Evolutionary conservation across 92 coral and sea anemone species (phyloP).

Genomic region (Actinernus sp.): DNA sequence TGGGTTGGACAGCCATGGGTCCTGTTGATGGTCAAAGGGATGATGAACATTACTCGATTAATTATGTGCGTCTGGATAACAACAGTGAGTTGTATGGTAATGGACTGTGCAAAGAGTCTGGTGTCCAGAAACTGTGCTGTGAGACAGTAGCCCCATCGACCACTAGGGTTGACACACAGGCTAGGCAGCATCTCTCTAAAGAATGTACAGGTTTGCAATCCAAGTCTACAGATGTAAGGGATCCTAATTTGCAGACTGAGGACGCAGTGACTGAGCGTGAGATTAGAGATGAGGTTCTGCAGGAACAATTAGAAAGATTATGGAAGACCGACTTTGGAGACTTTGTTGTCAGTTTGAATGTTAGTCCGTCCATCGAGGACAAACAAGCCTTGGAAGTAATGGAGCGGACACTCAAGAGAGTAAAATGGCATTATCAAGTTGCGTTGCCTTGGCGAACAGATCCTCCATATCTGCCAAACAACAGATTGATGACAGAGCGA

Average conservation of each 20-base stretch:
- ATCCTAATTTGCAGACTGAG: conserved; percentile 1
- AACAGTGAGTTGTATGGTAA: conserved; percentile 13
- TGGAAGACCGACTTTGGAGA: conserved; percentile 52
- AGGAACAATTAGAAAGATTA: too few relatives aligned
- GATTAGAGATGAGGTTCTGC: too few relatives aligned
- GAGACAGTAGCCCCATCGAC: too few relatives aligned
- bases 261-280: conserved; percentile 16
- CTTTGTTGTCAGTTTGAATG: conserved; percentile 29
- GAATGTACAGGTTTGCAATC: not conserved
- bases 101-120: conserved; percentile 12
- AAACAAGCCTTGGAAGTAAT: too few relatives aligned
- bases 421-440: conserved; percentile 47
- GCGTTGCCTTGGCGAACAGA: conserved; percentile 58
- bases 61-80: conserved; percentile 22
- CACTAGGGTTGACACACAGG: too few relatives aligned
- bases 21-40: conserved; percentile 28
- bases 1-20: conserved; percentile 67
- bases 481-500: too few relatives aligned
- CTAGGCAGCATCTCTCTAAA: too few relatives aligned
- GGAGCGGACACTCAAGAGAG: too few relatives aligned
- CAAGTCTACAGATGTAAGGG: not conserved
- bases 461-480: too few relatives aligned
- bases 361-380: conserved; percentile 48
- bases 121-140: conserved; percentile 1
- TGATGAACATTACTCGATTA: conserved; percentile 17